Conservation (phyloP, 2,888 invertebrate species). For the Chrysina gloriosa region DNA sequence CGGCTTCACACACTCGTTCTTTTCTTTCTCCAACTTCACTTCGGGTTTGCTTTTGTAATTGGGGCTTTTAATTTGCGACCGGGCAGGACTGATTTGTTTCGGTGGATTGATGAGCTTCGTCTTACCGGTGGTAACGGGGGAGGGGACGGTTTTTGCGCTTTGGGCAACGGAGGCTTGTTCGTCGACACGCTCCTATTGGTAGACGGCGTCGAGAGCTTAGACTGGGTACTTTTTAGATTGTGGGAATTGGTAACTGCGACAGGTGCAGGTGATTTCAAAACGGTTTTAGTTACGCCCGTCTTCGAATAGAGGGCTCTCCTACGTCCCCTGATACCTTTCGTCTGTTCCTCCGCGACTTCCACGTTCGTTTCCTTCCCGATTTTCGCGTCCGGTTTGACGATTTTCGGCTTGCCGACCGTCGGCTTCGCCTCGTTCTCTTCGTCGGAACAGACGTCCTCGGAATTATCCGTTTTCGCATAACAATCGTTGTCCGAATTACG, state of each 20-base stretch:
- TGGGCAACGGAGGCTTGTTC: constrained; percentile 37
- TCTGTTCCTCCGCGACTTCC: constrained; percentile 49
- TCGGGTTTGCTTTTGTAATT: constrained; percentile 26
- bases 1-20: constrained; percentile 54
- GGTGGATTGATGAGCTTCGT: no score
- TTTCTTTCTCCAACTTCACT: constrained; percentile 23
- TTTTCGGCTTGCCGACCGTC: constrained; percentile 68
- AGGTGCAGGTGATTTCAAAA: background rate
- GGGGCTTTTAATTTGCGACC: constrained; percentile 31
- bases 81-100: constrained; percentile 43
- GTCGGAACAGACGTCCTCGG: constrained; percentile 2
- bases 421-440: constrained; percentile 62
- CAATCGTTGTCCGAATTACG: constrained; percentile 32
- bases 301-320: constrained; percentile 75
- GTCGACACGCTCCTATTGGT: constrained; percentile 37
- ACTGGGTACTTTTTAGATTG: background rate
- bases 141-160: constrained; percentile 19
- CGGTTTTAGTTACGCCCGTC: constrained; percentile 42
- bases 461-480: background rate
- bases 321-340: constrained; percentile 68
- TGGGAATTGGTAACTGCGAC: background rate
- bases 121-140: constrained; percentile 24
- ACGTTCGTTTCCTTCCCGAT: constrained; percentile 62
- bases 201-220: constrained; percentile 3
- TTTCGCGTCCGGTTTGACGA: constrained; percentile 67